Conservation (phyloP, 2,888 invertebrate species). For the Rotaria socialis region DNA sequence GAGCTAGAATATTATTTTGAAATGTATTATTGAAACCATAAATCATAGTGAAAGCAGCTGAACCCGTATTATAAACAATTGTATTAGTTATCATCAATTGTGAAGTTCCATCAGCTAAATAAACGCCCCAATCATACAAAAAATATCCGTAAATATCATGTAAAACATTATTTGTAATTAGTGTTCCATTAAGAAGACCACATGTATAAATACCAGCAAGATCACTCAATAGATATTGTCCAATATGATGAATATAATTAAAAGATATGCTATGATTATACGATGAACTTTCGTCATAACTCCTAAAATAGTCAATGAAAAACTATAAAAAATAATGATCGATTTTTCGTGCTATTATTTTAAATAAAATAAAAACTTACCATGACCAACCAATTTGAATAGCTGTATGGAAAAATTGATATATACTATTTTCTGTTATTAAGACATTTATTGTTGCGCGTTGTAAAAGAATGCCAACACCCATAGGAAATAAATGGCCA, state of each 20-base stretch:
- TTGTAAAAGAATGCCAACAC: constrained; percentile 10
- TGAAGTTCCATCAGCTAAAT: constrained; percentile 12
- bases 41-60: background rate
- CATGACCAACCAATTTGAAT: constrained; percentile 28
- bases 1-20: constrained; percentile 31
- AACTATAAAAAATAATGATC: too few relatives aligned
- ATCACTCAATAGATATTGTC: background rate
- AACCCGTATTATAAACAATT: constrained; percentile 25
- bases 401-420: background rate
- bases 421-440: background rate
- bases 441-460: background rate
- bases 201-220: constrained; percentile 29
- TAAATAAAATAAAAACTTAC: background rate
- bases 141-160: constrained; percentile 22
- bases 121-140: background rate
- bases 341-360: too few relatives aligned
- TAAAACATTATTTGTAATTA: background rate
- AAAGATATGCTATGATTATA: background rate
- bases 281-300: background rate
- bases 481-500: constrained; percentile 19
- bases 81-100: background rate
- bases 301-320: background rate
- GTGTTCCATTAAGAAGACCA: background rate
- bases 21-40: constrained; percentile 27
- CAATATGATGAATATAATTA: constrained; percentile 34